Percentiles rank a stretch among this genome's conserved stretches.
These are phyloP conservation scores for Sclerurus mexicanus DNA, from an alignment of 2,113 vertebrate species.

Conservation along the genomic window DNA sequence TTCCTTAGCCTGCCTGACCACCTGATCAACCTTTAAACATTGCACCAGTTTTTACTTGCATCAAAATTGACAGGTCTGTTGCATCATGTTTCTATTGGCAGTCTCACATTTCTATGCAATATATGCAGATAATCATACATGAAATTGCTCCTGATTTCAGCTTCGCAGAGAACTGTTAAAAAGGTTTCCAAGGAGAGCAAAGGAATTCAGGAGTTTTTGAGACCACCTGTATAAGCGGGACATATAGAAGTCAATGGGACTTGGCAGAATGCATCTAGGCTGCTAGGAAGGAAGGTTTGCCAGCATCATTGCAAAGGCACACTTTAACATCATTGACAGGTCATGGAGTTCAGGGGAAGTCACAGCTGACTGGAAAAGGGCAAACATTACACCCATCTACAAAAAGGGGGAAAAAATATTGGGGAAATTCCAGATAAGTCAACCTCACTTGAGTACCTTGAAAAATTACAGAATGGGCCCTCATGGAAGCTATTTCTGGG, in stretches of 20 bases:
- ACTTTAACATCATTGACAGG: background rate
- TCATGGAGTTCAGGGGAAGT: background rate
- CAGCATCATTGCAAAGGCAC: background rate
- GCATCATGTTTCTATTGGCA: background rate
- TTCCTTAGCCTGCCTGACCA: background rate
- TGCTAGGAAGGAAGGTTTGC: background rate
- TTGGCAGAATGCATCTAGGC: background rate
- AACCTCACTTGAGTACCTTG: background rate
- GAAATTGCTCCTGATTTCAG: background rate
- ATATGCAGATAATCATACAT: background rate
- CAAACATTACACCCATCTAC: background rate
- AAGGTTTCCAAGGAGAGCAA: background rate
- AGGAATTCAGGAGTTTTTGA: background rate
- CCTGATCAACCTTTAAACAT: accelerated
- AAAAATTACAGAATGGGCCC: background rate
- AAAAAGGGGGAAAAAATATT: background rate
- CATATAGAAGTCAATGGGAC: background rate
- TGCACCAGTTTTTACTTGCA: background rate
- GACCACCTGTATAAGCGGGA: background rate
- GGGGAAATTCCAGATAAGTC: constrained; percentile 22
- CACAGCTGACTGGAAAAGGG: constrained; percentile 21
- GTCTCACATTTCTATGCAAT: background rate
- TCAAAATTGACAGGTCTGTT: background rate
- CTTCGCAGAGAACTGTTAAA: background rate
- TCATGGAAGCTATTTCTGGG: background rate